phyloP scores from a whole-genome alignment of 2,797 vertebrate genomes.

The Pogonophryne albipinna region DNA sequence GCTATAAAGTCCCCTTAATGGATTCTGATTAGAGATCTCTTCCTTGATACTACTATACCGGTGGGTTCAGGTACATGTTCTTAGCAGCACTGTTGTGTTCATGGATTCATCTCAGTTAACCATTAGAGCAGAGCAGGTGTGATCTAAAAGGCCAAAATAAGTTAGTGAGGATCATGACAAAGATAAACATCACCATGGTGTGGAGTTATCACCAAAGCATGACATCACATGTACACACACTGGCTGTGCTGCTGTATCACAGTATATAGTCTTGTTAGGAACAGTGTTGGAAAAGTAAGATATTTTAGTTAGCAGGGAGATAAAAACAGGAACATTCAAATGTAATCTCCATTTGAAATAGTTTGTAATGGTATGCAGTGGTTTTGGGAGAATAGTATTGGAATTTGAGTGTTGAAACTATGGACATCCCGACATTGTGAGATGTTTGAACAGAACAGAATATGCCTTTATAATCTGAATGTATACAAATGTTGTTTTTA shows the following conservation, averaged over 20 bases:
- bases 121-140: background rate
- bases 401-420: no score
- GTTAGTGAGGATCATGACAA: background rate
- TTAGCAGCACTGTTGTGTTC: background rate
- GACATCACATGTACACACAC: background rate
- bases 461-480: background rate
- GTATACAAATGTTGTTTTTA: background rate
- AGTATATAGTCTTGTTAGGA: background rate
- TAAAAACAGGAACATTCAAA: background rate
- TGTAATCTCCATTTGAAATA: no score
- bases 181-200: conserved; percentile 1
- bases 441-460: background rate
- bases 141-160: background rate
- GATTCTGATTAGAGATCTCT: conserved; percentile 2
- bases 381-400: no score
- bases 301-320: no score
- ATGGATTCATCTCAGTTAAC: no score
- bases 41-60: background rate
- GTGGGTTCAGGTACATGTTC: background rate
- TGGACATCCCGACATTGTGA: background rate
- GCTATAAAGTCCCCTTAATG: background rate
- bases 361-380: no score
- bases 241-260: background rate
- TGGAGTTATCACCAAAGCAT: background rate
- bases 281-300: no score